Base-by-base conservation (phyloP, 2,888 invertebrate species). In the Sarcophaga variegata region DNA sequence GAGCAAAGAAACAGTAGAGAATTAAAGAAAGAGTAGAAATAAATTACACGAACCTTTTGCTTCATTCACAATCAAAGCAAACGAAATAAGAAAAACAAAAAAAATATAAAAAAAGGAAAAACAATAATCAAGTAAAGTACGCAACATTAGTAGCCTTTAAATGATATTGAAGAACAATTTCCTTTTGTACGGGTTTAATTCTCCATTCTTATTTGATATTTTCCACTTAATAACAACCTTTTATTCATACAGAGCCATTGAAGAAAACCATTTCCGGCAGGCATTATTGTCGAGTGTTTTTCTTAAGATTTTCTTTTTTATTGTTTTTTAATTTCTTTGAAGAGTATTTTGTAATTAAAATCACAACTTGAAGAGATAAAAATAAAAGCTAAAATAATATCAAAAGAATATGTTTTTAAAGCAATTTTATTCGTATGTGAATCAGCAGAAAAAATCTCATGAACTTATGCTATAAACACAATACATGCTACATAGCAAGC, bases 331-430 rank as follows among this genome's bases (percentile, higher is more conserved):
- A 72, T 63, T 78, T 14, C 78, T 78, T 83, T 74, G 72, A 74
- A 83, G 72, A 78, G 63, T 25, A n/a, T 78, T 78, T 74, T 37
- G 64, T 78, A 78, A 78, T 78, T 74, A 78, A 83, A 78, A 79
- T 37, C 27, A 45, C 37, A 74, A 62, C 77, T 72, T 78, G 45
- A 14, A 25, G 22, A 20, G 54, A 62, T 22, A 14, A 60, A 60
- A 54, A n/a, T 60, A 25, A 25, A 12, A 5, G 3, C 47, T 47
- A 69, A 20, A 62, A 69, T 69, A 14, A 47, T 25, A 45, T 45
- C 4, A 22, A 72, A 72, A 59, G 59, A 54, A 12, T 59, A 12
- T 59, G 5, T 59, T 17, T n/a, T 6, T 59, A n/a, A 0, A 17
- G n/a, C 4, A 59, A 17, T 59, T 59, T 17, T 17, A 59, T n/a